phyloP scores from a whole-genome alignment of 2,113 vertebrate species.

The Cardinalis cardinalis region DNA sequence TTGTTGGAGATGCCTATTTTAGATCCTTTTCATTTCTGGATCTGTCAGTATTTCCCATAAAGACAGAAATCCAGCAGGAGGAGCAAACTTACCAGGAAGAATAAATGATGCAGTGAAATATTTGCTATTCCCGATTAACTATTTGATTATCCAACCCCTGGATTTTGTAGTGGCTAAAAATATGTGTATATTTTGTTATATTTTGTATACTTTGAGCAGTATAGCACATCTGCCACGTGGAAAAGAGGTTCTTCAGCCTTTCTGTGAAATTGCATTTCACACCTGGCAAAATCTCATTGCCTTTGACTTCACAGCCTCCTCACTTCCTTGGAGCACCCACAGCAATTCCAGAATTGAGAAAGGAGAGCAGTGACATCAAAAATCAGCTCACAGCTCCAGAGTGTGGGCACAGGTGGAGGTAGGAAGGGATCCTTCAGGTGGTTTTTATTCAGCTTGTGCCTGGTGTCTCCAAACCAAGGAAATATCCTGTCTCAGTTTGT shows the following conservation, averaged over 20 bases:
- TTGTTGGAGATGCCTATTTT: background rate
- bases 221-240: background rate
- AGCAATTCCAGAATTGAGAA: background rate
- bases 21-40: background rate
- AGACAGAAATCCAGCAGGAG: background rate
- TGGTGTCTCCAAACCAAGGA: background rate
- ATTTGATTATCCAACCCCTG: background rate
- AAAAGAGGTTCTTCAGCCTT: background rate
- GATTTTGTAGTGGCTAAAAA: background rate
- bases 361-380: background rate
- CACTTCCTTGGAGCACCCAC: background rate
- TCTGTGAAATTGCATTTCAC: slow-evolving; percentile 8
- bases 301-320: background rate
- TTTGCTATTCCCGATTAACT: background rate
- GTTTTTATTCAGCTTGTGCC: background rate
- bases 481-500: background rate
- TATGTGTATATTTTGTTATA: rapidly evolving
- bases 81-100: background rate
- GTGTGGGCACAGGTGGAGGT: background rate
- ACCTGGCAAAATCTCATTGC: background rate
- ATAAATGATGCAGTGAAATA: background rate
- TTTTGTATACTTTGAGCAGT: background rate
- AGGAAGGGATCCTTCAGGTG: too few species aligned
- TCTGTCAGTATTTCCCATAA: background rate
- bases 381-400: background rate